These are phyloP conservation scores for Arizona elegans DNA, from an alignment of 2,113 vertebrate genomes.

Conservation along the genomic window DNA sequence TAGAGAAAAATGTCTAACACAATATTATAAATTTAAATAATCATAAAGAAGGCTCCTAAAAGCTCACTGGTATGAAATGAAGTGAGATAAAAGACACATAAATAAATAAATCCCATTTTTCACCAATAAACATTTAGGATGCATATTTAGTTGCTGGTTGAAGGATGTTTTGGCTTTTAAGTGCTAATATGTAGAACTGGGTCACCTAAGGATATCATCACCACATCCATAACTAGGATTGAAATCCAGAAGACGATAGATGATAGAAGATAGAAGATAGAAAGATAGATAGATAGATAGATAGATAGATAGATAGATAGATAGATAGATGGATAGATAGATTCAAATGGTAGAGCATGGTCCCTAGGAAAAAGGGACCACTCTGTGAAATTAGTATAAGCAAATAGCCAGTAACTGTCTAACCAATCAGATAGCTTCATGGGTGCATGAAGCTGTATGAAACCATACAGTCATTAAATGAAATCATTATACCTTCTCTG, in stretches of 20 bases:
- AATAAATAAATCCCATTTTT: not conserved
- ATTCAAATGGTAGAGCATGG: not conserved
- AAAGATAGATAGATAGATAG: too few relatives aligned
- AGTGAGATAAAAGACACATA: not conserved
- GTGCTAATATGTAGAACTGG: not conserved
- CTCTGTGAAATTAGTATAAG: not conserved
- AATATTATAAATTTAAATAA: not conserved
- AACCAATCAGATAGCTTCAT: not conserved
- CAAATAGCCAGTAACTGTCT: not conserved
- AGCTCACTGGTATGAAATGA: not conserved
- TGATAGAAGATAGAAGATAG: too few relatives aligned
- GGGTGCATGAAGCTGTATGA: too few relatives aligned
- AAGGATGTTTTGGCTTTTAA: not conserved
- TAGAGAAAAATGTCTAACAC: not conserved
- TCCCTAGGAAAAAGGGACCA: not conserved
- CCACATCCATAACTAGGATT: not conserved
- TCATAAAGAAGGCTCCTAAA: not conserved
- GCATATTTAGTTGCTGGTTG: not conserved
- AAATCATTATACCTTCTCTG: not conserved
- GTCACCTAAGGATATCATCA: not conserved
- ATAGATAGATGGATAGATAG: too few relatives aligned
- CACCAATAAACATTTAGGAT: not conserved
- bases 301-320: too few relatives aligned
- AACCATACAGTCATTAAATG: not conserved
- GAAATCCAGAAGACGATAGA: not conserved